phyloP scores from a whole-genome alignment of 30 jellyfish, hydroid and myxozoan genomes.

The Aurelia sp. region DNA sequence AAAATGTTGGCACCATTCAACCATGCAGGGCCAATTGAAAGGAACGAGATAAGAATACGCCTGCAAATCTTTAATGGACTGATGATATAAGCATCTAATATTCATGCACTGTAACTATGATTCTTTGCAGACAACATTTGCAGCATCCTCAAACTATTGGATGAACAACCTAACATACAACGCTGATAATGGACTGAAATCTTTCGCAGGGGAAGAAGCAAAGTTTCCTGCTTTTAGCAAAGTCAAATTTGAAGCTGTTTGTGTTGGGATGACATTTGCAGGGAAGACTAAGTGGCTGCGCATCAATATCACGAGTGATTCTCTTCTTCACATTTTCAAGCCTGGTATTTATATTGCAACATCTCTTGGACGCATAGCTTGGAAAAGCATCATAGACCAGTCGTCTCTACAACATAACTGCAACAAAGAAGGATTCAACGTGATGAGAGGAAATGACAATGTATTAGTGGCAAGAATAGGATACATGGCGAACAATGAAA shows the following conservation, averaged over 20 bases:
- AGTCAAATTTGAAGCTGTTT: not conserved
- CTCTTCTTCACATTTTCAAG: conserved; percentile 11
- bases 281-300: not conserved
- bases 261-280: conserved; percentile 26
- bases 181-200: not conserved
- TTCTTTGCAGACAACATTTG: conserved; percentile 4
- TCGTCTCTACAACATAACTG: conserved; percentile 35
- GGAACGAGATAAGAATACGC: too few relatives aligned
- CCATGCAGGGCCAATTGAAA: too few relatives aligned
- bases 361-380: conserved; percentile 18
- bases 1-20: too few relatives aligned
- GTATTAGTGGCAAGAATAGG: conserved; percentile 13
- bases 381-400: conserved; percentile 17
- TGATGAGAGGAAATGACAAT: not conserved
- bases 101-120: too few relatives aligned
- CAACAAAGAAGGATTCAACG: conserved; percentile 52
- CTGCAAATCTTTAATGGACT: too few relatives aligned
- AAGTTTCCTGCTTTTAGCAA: conserved; percentile 33
- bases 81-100: too few relatives aligned
- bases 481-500: conserved; percentile 24
- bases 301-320: not conserved
- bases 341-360: conserved; percentile 13
- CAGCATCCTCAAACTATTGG: conserved; percentile 1
- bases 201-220: conserved; percentile 14
- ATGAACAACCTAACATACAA: not conserved